Base-by-base conservation (phyloP, 2,113 vertebrate genomes). In the Enhydra lutris region DNA sequence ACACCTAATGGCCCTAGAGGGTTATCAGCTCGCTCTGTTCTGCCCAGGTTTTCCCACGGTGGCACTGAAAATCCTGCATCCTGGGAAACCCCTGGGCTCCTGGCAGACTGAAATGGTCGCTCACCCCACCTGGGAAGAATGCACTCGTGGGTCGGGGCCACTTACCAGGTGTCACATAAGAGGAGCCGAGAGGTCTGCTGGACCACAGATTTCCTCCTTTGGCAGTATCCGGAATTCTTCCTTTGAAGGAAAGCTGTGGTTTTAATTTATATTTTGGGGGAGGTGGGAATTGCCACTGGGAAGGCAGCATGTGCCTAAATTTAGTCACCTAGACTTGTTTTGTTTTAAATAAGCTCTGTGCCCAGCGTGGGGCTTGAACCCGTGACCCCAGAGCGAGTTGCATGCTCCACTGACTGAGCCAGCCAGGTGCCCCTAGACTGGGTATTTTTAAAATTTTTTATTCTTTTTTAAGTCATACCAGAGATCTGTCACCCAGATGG, bases 1-100 rank as follows among this genome's bases (percentile, higher is more conserved):
- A 11, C 8, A 24, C 3, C 1, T 14, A 0, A 1, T 9, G 52
- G 36, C 45, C 12, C 47, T 50, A 0, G 1, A 11, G 59, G 11
- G 5, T 1, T 3, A n/a, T 9, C 4, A 1, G 0, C 24, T 69
- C 1, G 1, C 47, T 47, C 39, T 0, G 1, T 4, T 39, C 61
- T 59, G 26, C 76, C 50, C 26, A 6, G 76, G n/a, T 23, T 39
- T 59, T 34, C 34, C 59, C 14, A 2, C 4, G 26, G 61, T 45
- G 31, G 86, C 42, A 8, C 57, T 12, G 31, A 61, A 67, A 81
- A 29, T 31, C 65, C 34, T 1, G 1, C 2, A 20, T 59, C 36
- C 23, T 11, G n/a, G 73, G 36, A 81, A 63, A 74, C 15, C 39
- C 69, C 50, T 61, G 23, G 36, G 42, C 45, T 11, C 89, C 78